phyloP scores from a whole-genome alignment of 1,140 invertebrate species.

The Conopomorpha cramerella region DNA sequence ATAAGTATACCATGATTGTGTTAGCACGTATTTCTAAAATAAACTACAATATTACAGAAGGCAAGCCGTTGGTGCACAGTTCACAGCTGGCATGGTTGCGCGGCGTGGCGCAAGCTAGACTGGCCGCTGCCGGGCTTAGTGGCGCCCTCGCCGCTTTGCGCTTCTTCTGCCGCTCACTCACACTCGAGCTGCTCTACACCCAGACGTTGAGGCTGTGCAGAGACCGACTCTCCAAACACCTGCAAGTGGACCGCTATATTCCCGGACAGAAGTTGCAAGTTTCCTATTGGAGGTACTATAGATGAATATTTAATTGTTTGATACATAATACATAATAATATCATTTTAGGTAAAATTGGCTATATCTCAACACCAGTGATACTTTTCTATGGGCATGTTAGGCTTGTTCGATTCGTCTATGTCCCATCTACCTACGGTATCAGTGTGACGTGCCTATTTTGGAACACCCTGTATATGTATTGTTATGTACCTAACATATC shows the following conservation, averaged over 20 bases:
- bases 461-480: no score
- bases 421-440: no score
- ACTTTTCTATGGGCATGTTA: no score
- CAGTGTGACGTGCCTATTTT: no score
- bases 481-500: no score
- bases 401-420: no score
- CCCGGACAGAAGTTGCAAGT: constrained; percentile 87
- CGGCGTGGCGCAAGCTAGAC: constrained; percentile 84
- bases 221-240: constrained; percentile 87
- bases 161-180: constrained; percentile 93
- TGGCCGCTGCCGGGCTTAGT: constrained; percentile 84
- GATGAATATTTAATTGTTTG: no score
- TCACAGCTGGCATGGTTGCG: constrained; percentile 92
- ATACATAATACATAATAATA: no score
- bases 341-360: no score
- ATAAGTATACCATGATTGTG: constrained; percentile 3
- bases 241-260: constrained; percentile 91
- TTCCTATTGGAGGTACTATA: constrained; percentile 94
- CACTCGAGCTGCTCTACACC: constrained; percentile 93
- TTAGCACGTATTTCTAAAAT: no score
- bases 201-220: constrained; percentile 88
- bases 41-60: constrained; percentile 82
- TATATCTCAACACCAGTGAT: no score
- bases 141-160: constrained; percentile 82
- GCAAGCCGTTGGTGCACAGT: constrained; percentile 91